Conservation (phyloP, 2,888 invertebrate species). For the Rhagonycha fulva region DNA sequence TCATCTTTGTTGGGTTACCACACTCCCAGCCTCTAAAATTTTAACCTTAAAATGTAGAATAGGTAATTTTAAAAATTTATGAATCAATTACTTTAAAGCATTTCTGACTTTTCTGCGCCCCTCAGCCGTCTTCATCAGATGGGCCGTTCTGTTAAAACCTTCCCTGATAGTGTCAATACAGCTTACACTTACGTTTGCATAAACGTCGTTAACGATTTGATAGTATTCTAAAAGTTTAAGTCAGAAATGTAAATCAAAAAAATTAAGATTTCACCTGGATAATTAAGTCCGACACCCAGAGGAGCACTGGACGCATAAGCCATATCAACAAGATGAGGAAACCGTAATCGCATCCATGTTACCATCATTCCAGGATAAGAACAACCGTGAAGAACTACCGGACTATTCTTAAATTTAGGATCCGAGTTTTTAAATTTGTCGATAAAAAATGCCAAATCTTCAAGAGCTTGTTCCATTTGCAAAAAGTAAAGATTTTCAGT, state of each 20-base stretch:
- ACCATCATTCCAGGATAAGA: slow-evolving; percentile 65
- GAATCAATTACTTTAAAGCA: neutral
- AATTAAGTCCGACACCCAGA: slow-evolving; percentile 2
- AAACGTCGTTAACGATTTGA: neutral
- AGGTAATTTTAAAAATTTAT: no score
- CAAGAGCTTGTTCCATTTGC: neutral
- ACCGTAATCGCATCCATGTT: slow-evolving; percentile 62
- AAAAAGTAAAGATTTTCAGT: neutral
- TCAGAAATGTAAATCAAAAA: no score
- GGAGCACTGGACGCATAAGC: slow-evolving; percentile 66
- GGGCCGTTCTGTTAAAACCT: no score
- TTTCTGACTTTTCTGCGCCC: no score
- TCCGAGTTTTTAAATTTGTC: neutral
- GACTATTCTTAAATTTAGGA: neutral
- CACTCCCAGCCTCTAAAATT: slow-evolving; percentile 10
- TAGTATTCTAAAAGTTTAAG: neutral
- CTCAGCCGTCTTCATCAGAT: no score
- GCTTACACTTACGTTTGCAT: neutral
- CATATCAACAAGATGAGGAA: slow-evolving; percentile 62
- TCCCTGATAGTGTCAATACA: no score
- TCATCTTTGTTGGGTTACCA: slow-evolving; percentile 7
- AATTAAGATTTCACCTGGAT: neutral
- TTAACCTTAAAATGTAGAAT: neutral
- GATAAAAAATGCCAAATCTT: slow-evolving; percentile 1
- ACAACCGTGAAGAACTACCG: slow-evolving; percentile 59